Evolutionary conservation across 1,140 invertebrate genomes (phyloP).

Genomic region (Zaprionus taronus): DNA sequence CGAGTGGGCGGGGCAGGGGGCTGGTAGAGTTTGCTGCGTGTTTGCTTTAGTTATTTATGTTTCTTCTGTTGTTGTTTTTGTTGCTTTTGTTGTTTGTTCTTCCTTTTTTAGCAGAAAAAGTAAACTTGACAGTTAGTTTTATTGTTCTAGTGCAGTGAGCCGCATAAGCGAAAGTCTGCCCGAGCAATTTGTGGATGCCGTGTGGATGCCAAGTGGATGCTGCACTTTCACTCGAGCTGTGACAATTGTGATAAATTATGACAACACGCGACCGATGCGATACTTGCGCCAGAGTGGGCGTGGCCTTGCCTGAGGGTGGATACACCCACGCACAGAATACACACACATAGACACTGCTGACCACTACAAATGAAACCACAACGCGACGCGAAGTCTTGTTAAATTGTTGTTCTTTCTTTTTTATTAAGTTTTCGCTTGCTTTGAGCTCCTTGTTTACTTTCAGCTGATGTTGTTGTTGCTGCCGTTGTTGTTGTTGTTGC

Average conservation of each 20-base stretch:
- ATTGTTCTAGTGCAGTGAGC: constrained; percentile 71
- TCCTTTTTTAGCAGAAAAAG: neutral
- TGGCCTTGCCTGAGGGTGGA: constrained; percentile 6
- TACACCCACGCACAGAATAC: constrained; percentile 15
- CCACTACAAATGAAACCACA: constrained; percentile 64
- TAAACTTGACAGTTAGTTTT: constrained; percentile 31
- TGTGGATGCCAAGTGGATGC: constrained; percentile 31
- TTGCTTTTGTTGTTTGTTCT: neutral
- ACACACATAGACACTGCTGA: constrained; percentile 23
- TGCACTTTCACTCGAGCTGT: constrained; percentile 56
- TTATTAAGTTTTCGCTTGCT: constrained; percentile 9
- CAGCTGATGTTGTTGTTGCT: neutral
- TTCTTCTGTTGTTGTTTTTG: neutral
- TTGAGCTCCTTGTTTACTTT: constrained; percentile 30
- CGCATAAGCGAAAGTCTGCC: constrained; percentile 50
- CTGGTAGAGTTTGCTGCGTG: constrained; percentile 2
- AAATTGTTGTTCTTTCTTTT: constrained; percentile 46
- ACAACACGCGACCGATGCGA: constrained; percentile 52
- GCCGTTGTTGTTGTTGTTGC: constrained; percentile 34
- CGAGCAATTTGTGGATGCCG: constrained; percentile 65
- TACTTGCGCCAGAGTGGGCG: constrained; percentile 11
- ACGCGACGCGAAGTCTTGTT: constrained; percentile 65
- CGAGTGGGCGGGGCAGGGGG: neutral
- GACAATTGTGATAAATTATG: constrained; percentile 80
- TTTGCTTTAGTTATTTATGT: constrained; percentile 11